These are phyloP conservation scores for Oeneis ivallda DNA, from an alignment of 2,888 invertebrate species.

Conservation along the genomic window DNA sequence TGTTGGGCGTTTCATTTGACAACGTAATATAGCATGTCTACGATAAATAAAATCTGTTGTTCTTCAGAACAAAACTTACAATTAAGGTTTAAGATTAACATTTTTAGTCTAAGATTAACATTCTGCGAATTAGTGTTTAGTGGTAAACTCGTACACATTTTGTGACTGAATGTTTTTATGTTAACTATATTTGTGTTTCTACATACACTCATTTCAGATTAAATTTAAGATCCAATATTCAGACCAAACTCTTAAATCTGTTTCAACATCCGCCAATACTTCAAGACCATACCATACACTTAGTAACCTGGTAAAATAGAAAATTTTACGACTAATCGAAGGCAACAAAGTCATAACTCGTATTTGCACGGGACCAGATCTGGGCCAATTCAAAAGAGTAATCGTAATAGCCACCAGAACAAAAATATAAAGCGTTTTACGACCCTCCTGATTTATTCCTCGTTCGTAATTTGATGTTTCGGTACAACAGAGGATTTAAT, in stretches of 20 bases:
- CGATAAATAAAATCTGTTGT: background rate
- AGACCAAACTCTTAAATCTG: slow-evolving; percentile 19
- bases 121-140: background rate
- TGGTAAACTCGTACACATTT: background rate
- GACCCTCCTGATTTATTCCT: slow-evolving; percentile 79
- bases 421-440: slow-evolving; percentile 78
- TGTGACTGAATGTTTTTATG: background rate
- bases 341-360: slow-evolving; percentile 39
- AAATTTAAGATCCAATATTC: slow-evolving; percentile 12
- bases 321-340: slow-evolving; percentile 37
- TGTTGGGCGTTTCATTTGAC: background rate
- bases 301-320: slow-evolving; percentile 35
- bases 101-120: too few species aligned
- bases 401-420: slow-evolving; percentile 70
- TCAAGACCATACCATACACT: slow-evolving; percentile 28
- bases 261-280: slow-evolving; percentile 21
- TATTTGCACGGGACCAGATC: slow-evolving; percentile 66
- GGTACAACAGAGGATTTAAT: slow-evolving; percentile 79
- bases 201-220: slow-evolving; percentile 1
- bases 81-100: too few species aligned
- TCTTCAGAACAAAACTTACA: background rate
- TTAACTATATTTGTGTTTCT: too few species aligned
- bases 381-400: slow-evolving; percentile 71
- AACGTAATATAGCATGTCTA: background rate
- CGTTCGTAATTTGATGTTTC: slow-evolving; percentile 80